Conservation (phyloP, 2,797 vertebrate species). For the Ctenosaura bakeri region DNA sequence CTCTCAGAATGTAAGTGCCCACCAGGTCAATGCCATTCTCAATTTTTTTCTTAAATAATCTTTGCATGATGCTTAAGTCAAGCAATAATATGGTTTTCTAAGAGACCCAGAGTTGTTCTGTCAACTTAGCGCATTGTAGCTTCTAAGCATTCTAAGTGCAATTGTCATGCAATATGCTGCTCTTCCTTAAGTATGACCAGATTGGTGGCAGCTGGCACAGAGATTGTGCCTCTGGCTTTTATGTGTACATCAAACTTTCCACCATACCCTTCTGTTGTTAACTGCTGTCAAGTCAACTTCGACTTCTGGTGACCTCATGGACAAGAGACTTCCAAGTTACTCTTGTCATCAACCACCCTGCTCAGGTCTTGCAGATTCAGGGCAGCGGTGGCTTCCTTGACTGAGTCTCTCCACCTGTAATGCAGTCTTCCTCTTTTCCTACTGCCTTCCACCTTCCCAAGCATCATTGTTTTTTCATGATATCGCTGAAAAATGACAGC, state of each 20-base stretch:
- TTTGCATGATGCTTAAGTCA: background rate
- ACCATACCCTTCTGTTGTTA: background rate
- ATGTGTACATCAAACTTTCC: background rate
- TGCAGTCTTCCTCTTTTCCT: too few relatives aligned
- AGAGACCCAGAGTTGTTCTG: background rate
- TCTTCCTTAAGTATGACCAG: background rate
- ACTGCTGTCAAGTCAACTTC: too few relatives aligned
- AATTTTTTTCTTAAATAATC: background rate
- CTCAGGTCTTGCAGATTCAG: too few relatives aligned
- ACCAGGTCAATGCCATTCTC: background rate
- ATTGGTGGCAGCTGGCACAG: background rate
- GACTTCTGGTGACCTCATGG: too few relatives aligned
- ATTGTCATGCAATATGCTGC: background rate
- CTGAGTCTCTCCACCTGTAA: too few relatives aligned
- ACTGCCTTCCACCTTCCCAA: too few relatives aligned
- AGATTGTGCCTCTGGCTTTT: background rate
- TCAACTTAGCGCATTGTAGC: background rate
- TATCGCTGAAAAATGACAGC: too few relatives aligned
- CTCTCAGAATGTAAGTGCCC: background rate
- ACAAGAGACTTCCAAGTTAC: too few relatives aligned
- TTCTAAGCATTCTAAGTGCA: background rate
- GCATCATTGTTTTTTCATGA: too few relatives aligned
- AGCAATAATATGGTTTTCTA: background rate
- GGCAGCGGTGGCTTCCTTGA: too few relatives aligned
- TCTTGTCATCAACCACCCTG: too few relatives aligned